Percentiles rank a stretch among this genome's conserved stretches.
phyloP scores from a whole-genome alignment of 2,797 vertebrate species.

The Coregonus suidteri region DNA sequence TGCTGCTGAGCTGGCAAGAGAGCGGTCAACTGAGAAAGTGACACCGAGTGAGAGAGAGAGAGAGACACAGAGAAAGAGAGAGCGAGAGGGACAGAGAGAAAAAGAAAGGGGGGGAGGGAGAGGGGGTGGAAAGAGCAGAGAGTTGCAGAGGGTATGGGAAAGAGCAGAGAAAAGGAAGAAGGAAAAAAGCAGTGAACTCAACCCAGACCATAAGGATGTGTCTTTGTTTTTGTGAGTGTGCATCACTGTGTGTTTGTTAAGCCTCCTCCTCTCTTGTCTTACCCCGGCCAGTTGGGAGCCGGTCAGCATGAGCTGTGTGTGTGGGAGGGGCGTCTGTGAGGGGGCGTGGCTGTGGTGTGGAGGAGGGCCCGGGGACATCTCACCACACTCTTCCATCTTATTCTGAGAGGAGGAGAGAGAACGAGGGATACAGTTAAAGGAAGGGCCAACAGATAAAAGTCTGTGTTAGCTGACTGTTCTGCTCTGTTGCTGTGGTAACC shows the following conservation, averaged over 20 bases:
- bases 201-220: conserved; percentile 31
- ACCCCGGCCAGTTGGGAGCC: conserved; percentile 91
- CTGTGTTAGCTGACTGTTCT: neutral
- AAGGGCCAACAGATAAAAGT: neutral
- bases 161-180: neutral
- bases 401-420: conserved; percentile 65
- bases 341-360: conserved; percentile 72
- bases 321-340: conserved; percentile 82
- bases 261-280: conserved; percentile 49
- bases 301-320: conserved; percentile 91
- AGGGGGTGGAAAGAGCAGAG: neutral
- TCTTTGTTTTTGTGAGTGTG: neutral
- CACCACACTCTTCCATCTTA: conserved; percentile 85
- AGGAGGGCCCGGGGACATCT: conserved; percentile 79
- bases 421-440: neutral
- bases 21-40: conserved; percentile 79
- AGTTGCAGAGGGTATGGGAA: conserved; percentile 18
- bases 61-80: neutral
- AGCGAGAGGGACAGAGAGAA: conserved; percentile 10
- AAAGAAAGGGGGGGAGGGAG: neutral
- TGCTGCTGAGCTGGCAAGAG: conserved; percentile 92
- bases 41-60: conserved; percentile 13
- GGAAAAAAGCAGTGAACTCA: conserved; percentile 45
- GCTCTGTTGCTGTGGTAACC: neutral
- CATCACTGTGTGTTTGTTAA: neutral